Evolutionary conservation across 2,113 vertebrate species (phyloP), one percentile per base, ranked within the genome.

Genomic region (Proterorhinus semilunaris): DNA sequence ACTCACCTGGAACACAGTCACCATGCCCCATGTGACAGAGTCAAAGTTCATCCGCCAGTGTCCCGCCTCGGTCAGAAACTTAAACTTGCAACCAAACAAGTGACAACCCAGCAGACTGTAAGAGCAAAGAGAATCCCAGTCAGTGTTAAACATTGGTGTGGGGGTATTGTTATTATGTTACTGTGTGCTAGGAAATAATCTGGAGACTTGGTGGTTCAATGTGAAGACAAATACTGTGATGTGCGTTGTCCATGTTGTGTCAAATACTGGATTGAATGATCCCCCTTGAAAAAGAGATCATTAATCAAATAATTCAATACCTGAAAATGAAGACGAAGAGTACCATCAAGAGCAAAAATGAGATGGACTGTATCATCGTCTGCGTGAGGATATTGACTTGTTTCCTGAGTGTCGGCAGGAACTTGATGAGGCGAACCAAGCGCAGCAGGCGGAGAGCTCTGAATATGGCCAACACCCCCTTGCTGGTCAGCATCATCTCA

Each of bases 31-130:
- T 12, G 6, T 4, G 50, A 52, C 6, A 6, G 10, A 6, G 27
- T 36, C 27, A 36, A 36, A 36, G 27, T 36, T 36, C 27, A 3
- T 36, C 27, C 27, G 27, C 27, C 50, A 52, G 6, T 12, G 10
- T 55, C 94, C 93, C 0, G 88, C 91, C 47, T 93, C 89, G 0
- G 91, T 93, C 12, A 15, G 12, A 52, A 16, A 16, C 12, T 52
- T 52, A 12, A 52, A 52, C 15, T 52, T 52, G 4, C 12, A 52
- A 1, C 50, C 50, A 52, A 52, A 52, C 12, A 12, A 52, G 50
- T 52, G 50, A 10, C 10, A 12, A 1, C 50, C 50, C 50, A 52
- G 50, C 15, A 15, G 50, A 15, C 50, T 52, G 50, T 12, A 15
- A 15, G 11, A 15, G 13, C 11, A n/a, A 12, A 52, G 50, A 52